Conservation (phyloP, 2,888 invertebrate species). For the Polydrusus tereticollis region DNA sequence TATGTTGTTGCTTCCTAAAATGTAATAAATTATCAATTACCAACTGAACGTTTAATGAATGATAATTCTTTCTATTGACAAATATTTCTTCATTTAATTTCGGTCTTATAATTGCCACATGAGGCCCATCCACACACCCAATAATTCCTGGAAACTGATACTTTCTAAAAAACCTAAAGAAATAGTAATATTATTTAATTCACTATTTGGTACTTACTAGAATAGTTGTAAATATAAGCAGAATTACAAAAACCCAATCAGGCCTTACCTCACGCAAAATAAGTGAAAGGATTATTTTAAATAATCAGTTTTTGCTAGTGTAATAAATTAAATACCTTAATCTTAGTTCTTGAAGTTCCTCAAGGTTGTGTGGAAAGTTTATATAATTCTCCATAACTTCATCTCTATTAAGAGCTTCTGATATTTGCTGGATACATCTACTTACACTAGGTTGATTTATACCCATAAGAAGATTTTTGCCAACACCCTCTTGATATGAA, state of each 20-base stretch:
- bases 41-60: conserved; percentile 45
- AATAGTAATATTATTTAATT: neutral
- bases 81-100: conserved; percentile 24
- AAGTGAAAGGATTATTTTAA: too few relatives aligned
- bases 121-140: conserved; percentile 37
- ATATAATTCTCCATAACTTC: neutral
- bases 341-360: neutral
- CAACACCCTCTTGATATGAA: conserved; percentile 3
- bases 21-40: too few relatives aligned
- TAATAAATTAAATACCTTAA: neutral
- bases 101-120: too few relatives aligned
- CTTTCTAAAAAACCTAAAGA: conserved; percentile 11
- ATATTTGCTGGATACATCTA: neutral
- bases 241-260: too few relatives aligned
- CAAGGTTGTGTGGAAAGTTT: neutral
- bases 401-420: neutral
- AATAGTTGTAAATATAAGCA: too few relatives aligned
- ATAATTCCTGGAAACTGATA: conserved; percentile 36
- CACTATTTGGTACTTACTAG: too few relatives aligned
- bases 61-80: conserved; percentile 43
- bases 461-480: neutral
- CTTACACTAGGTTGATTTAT: conserved; percentile 1
- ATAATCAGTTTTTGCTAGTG: too few relatives aligned
- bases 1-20: too few relatives aligned
- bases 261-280: too few relatives aligned